A percentile compares a stretch with the other conserved stretches of the same genome.
Conservation (phyloP, 2,797 vertebrate species). For the Loris lydekkerianus region DNA sequence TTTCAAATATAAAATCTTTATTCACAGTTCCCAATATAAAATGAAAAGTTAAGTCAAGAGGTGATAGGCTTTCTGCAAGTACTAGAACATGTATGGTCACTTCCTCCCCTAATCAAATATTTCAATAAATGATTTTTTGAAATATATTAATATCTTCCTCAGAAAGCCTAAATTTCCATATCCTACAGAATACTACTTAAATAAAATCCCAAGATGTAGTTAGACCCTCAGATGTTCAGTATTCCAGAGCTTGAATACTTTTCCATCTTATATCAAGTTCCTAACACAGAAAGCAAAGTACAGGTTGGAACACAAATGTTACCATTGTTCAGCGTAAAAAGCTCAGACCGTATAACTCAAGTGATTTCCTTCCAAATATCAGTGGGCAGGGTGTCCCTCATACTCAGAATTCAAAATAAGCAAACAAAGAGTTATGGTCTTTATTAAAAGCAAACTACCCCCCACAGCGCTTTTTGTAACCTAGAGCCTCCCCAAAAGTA, state of each 20-base stretch:
- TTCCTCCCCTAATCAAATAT: conserved; percentile 62
- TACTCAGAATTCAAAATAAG: not conserved
- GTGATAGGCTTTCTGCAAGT: not conserved
- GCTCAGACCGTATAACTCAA: not conserved
- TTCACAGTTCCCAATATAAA: not conserved
- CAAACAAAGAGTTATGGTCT: conserved; percentile 24
- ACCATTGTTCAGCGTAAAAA: not conserved
- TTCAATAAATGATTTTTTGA: not conserved
- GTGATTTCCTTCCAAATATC: conserved; percentile 29
- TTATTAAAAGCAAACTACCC: conserved; percentile 54
- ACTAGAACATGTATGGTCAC: not conserved
- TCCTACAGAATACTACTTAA: conserved; percentile 72
- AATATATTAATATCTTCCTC: conserved; percentile 23
- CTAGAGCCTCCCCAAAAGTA: not conserved
- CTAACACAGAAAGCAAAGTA: not conserved
- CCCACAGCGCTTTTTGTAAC: not conserved
- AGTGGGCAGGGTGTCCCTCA: not conserved
- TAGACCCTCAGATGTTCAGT: conserved; percentile 16
- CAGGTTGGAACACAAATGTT: not conserved
- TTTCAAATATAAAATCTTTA: conserved; percentile 38
- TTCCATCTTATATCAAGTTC: not conserved
- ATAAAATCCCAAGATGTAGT: conserved; percentile 68
- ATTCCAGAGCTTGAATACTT: not conserved
- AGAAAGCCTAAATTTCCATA: conserved; percentile 73
- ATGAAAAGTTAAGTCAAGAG: not conserved